Conservation (phyloP, 2,113 vertebrate species). For the Cairina moschata region DNA sequence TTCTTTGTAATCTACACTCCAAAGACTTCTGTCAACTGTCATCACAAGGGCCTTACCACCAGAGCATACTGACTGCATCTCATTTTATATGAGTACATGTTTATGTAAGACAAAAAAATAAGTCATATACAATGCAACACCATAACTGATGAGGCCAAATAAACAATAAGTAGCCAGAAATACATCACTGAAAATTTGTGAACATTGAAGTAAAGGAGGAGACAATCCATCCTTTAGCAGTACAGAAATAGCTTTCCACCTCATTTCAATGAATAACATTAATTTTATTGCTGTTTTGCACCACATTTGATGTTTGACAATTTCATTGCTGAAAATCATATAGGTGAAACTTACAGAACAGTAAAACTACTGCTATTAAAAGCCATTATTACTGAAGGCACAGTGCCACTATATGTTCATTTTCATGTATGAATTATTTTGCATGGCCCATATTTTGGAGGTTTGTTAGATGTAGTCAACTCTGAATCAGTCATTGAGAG, state of each 20-base stretch:
- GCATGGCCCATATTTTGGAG: not conserved
- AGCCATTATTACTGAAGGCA: not conserved
- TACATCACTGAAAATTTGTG: not conserved
- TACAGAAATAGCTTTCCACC: not conserved
- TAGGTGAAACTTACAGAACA: not conserved
- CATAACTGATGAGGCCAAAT: not conserved
- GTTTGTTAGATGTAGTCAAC: not conserved
- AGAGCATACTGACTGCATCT: not conserved
- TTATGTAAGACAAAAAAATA: not conserved
- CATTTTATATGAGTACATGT: not conserved
- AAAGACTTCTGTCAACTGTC: not conserved
- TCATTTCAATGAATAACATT: not conserved
- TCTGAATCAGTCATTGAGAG: not conserved
- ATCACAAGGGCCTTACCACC: not conserved
- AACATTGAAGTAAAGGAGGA: not conserved
- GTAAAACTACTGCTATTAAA: not conserved
- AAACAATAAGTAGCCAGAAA: not conserved
- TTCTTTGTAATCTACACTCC: fast-evolving
- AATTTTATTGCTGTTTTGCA: not conserved
- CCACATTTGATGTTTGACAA: not conserved
- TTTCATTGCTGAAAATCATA: not conserved
- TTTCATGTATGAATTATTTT: not conserved
- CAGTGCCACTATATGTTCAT: not conserved
- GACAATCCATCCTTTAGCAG: not conserved
- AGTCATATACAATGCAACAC: not conserved